Evolutionary conservation across 2,888 invertebrate species (phyloP), one percentile per base, ranked within the genome.

Genomic region (Temnothorax ravouxi): DNA sequence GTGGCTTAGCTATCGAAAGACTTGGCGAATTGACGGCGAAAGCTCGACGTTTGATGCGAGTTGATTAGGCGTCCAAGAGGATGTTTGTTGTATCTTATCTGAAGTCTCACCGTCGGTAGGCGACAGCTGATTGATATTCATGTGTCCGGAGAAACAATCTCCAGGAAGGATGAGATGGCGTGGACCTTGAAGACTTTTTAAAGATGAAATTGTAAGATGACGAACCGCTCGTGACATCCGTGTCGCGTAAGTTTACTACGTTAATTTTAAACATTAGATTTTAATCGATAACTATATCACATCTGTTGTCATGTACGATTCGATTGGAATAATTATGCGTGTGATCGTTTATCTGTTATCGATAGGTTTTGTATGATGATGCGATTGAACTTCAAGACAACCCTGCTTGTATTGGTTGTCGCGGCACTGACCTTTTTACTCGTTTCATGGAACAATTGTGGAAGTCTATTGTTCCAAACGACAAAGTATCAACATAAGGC

Each of bases 311-410:
- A 5, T 34, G 21, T 34, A 38, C 9, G 38, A 34, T 25, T 6
- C 2, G 64, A 41, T 66, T 52, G 41, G 21, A 66, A 54, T 67
- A 54, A 29, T 6, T 50, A 44, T 0, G 34, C 34, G 6, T 34
- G 34, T 34, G 34, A 77, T 29, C 2, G 21, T 64, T 44, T 69
- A 44, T 3, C 0, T 72, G 3, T 1, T 72, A 38, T 21, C 11
- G 44, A 80, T 69, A 94, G 94, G 93, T 95, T 41, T 67, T 95
- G 91, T 95, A 95, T 93, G 96, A 97, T 97, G 96, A 96, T 97
- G 96, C 96, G 98, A 90, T 95, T 98, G 92, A 98, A 98, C 95
- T 96, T 98, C 94, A 98, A 98, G 95, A 95, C 97, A 92, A 96
- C 97, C 88, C 95, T 98, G 88, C 95, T 97, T 72, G 77, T 94